Percentiles rank a stretch among this genome's conserved stretches.
phyloP scores from a whole-genome alignment of 2,797 vertebrate genomes.

The Euthynnus affinis region DNA sequence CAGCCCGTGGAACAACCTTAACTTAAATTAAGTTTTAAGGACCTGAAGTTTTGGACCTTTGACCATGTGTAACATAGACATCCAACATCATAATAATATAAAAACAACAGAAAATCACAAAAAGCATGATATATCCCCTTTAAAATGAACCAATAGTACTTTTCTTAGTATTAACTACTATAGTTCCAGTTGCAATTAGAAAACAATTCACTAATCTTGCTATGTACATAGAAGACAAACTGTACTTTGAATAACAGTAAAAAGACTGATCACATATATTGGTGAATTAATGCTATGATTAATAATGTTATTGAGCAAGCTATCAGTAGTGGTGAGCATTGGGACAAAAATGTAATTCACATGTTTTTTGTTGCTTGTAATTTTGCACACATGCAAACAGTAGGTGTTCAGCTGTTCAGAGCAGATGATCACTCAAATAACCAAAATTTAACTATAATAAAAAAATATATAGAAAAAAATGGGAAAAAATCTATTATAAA shows the following conservation, averaged over 20 bases:
- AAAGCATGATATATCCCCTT: no score
- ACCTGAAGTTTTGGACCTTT: no score
- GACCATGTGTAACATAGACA: no score
- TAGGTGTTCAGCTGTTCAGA: neutral
- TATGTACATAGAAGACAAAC: no score
- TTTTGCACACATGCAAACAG: neutral
- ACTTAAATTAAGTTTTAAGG: no score
- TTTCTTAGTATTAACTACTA: neutral
- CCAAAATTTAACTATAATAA: slow-evolving; percentile 1
- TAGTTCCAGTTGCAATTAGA: neutral
- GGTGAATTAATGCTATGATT: neutral
- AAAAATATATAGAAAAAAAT: neutral
- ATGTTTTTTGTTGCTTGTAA: neutral
- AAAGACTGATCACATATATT: no score
- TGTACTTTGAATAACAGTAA: no score
- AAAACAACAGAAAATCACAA: no score
- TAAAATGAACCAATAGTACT: neutral
- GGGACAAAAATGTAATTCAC: no score
- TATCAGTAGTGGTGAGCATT: neutral
- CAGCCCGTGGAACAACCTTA: no score
- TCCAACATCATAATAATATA: no score
- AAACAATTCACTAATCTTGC: neutral
- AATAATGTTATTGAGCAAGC: neutral
- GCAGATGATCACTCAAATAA: neutral
- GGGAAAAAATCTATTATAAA: neutral